Evolutionary conservation across 2,797 vertebrate species (phyloP).

Genomic region (Sebastes itinus): DNA sequence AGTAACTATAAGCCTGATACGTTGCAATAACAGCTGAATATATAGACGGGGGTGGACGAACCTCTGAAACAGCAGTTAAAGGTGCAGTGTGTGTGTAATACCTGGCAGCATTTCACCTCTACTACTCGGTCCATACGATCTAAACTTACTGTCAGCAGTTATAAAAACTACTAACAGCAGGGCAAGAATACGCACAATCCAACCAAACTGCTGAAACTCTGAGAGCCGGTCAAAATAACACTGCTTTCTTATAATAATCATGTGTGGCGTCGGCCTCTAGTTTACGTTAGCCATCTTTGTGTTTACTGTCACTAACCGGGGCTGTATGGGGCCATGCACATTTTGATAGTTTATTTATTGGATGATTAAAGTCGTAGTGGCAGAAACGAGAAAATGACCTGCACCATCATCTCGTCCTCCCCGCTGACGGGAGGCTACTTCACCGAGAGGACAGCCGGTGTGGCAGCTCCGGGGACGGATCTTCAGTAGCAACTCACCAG

Average conservation of each 20-base stretch:
- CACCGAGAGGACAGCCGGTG: no score
- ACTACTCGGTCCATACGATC: not conserved
- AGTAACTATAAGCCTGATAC: not conserved
- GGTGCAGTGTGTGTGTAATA: not conserved
- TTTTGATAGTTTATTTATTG: not conserved
- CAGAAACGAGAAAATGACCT: not conserved
- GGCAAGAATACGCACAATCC: no score
- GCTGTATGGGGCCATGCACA: not conserved
- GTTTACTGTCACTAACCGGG: no score
- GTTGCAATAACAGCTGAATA: not conserved
- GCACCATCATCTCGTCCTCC: no score
- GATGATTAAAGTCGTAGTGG: not conserved
- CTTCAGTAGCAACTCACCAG: no score
- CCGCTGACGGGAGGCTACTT: no score
- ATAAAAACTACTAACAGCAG: not conserved
- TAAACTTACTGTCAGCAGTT: not conserved
- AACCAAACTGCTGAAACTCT: not conserved
- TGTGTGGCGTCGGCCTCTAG: no score
- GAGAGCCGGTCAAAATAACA: rapidly evolving
- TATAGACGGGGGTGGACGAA: not conserved
- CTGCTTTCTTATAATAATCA: not conserved
- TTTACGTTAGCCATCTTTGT: no score
- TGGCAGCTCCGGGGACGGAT: no score
- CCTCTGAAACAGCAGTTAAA: not conserved
- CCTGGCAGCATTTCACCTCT: not conserved